These are phyloP conservation scores for Clangula hyemalis DNA, from an alignment of 2,797 vertebrate genomes.

Conservation along the genomic window DNA sequence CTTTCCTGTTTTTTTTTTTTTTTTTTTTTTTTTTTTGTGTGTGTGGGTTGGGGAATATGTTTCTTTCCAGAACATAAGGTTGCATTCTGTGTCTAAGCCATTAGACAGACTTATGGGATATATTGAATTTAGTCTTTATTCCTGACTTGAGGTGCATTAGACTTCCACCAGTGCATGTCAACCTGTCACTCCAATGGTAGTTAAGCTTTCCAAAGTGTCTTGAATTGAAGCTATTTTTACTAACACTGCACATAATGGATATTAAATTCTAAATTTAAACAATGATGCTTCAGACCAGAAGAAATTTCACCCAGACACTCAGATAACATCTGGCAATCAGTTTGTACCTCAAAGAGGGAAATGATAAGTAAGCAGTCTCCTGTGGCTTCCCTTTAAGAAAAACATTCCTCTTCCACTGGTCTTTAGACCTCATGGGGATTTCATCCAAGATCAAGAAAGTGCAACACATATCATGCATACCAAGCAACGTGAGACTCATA, in stretches of 20 bases:
- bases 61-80: neutral
- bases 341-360: constrained; percentile 21
- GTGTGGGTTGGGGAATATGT: neutral
- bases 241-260: constrained; percentile 56
- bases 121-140: constrained; percentile 27
- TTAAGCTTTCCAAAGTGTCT: constrained; percentile 52
- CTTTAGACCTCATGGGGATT: neutral
- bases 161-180: constrained; percentile 44
- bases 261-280: constrained; percentile 66
- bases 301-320: constrained; percentile 34
- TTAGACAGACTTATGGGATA: constrained; percentile 37
- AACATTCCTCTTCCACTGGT: neutral
- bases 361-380: neutral
- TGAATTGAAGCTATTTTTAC: constrained; percentile 52
- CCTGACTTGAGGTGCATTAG: constrained; percentile 34
- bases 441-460: neutral
- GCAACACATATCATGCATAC: neutral
- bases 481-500: neutral
- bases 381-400: neutral
- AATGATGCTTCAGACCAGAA: constrained; percentile 28
- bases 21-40: too few relatives aligned
- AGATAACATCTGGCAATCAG: constrained; percentile 18
- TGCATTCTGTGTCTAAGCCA: neutral
- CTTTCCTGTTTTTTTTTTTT: too few relatives aligned
- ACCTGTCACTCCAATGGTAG: constrained; percentile 45